phyloP scores from a whole-genome alignment of 2,888 invertebrate genomes.

The Mycalesis mineus region DNA sequence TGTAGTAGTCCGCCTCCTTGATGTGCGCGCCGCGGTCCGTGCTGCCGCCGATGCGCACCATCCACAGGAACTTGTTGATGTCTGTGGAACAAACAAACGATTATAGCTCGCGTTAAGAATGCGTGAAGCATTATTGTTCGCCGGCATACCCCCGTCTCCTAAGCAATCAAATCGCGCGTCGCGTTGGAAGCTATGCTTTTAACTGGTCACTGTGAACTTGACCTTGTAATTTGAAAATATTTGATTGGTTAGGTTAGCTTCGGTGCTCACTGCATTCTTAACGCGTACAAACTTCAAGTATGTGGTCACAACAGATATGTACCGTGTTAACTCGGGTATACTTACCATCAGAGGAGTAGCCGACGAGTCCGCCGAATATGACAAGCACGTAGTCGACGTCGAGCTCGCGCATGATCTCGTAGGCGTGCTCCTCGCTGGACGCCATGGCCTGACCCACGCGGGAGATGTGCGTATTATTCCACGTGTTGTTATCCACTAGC shows the following conservation, averaged over 20 bases:
- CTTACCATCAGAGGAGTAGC: slow-evolving; percentile 97
- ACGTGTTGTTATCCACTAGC: slow-evolving; percentile 98
- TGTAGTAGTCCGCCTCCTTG: slow-evolving; percentile 98
- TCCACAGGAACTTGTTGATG: slow-evolving; percentile 99
- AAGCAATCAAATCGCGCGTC: too few relatives aligned
- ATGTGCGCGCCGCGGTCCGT: slow-evolving; percentile 97
- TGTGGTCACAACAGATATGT: too few relatives aligned
- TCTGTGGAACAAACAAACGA: slow-evolving; percentile 80
- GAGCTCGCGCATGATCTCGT: slow-evolving; percentile 97
- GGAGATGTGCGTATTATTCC: slow-evolving; percentile 99
- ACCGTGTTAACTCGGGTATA: too few relatives aligned
- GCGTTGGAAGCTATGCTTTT: too few relatives aligned
- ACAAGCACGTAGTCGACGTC: slow-evolving; percentile 99
- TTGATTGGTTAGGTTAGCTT: too few relatives aligned
- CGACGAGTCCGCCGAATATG: slow-evolving; percentile 98
- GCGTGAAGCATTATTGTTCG: too few relatives aligned
- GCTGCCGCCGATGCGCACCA: slow-evolving; percentile 98
- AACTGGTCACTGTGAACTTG: too few relatives aligned
- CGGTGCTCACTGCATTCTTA: too few relatives aligned
- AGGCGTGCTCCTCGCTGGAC: slow-evolving; percentile 96
- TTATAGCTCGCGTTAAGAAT: too few relatives aligned
- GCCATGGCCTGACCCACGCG: slow-evolving; percentile 99
- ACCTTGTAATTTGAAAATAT: too few relatives aligned
- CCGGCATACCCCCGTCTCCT: too few relatives aligned
- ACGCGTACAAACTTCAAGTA: too few relatives aligned